Conservation (phyloP, 2,888 invertebrate genomes). For the Drosophila lutescens region DNA sequence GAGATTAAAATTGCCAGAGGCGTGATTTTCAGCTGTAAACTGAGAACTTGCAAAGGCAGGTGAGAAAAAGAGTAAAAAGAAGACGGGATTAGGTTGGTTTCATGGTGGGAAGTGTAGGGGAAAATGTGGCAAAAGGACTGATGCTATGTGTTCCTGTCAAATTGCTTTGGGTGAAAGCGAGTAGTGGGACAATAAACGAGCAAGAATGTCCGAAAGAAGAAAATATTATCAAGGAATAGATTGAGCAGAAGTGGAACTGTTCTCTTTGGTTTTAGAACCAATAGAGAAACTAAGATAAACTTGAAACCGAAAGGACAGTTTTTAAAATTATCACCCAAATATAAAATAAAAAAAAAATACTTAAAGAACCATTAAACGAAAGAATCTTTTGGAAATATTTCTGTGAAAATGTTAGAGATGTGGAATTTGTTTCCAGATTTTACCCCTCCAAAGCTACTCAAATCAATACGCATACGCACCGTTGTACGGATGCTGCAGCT, state of each 20-base stretch:
- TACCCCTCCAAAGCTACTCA: constrained; percentile 20
- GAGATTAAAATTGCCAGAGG: constrained; percentile 74
- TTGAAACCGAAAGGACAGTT: too few species aligned
- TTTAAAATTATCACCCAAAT: neutral
- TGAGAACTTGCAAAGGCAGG: constrained; percentile 16
- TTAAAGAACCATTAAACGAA: neutral
- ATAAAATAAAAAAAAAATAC: neutral
- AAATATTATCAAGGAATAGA: neutral
- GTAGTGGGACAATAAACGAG: neutral
- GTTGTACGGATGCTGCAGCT: constrained; percentile 41
- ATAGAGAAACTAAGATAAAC: too few species aligned
- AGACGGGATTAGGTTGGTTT: neutral
- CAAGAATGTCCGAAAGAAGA: neutral
- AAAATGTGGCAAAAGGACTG: neutral
- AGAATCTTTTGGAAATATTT: rapidly evolving
- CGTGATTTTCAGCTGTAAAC: constrained; percentile 55
- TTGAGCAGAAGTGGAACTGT: neutral
- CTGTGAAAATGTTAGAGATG: neutral
- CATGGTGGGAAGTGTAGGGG: neutral
- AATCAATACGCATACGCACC: constrained; percentile 69
- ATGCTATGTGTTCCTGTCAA: constrained; percentile 9
- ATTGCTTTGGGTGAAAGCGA: neutral
- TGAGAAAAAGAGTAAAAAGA: constrained; percentile 4
- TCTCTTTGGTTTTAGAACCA: too few species aligned
- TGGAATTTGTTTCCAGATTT: neutral